phyloP scores from a whole-genome alignment of 2,113 vertebrate species.

The Lasiurus cinereus region DNA sequence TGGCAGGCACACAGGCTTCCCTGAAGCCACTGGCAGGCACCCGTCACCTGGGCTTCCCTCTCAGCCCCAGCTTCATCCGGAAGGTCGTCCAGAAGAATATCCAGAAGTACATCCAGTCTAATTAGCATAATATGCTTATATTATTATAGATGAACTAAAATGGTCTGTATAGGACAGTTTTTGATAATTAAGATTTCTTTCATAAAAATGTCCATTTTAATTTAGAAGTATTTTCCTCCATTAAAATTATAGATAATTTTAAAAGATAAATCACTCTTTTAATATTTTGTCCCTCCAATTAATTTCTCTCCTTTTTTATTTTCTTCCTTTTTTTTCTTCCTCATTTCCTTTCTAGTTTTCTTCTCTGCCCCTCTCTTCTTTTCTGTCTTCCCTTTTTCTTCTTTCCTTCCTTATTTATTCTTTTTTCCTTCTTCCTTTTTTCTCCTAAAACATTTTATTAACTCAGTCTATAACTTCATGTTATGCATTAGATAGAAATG shows the following conservation, averaged over 20 bases:
- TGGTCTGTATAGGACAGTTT: not conserved
- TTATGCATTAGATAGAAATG: not conserved
- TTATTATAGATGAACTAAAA: not conserved
- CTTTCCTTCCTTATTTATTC: not conserved
- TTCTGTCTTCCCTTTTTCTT: not conserved
- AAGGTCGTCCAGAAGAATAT: too few species aligned
- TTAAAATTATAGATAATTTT: not conserved
- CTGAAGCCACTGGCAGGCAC: too few species aligned
- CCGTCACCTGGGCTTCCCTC: too few species aligned
- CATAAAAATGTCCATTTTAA: not conserved
- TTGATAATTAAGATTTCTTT: not conserved
- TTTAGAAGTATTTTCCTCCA: not conserved
- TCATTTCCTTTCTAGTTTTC: not conserved
- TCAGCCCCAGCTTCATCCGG: too few species aligned
- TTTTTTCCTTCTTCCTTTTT: not conserved
- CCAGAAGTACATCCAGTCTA: too few species aligned
- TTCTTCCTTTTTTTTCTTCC: not conserved
- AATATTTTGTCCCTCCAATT: not conserved
- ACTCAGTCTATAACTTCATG: not conserved
- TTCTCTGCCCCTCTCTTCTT: not conserved
- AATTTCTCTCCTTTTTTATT: not conserved
- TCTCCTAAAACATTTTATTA: not conserved
- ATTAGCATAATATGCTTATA: too few species aligned
- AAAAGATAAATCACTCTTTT: not conserved
- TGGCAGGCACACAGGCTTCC: too few species aligned